Percentiles rank a stretch among this genome's conserved stretches.
phyloP scores from a whole-genome alignment of 2,797 vertebrate species.

The Nannoperca australis region DNA sequence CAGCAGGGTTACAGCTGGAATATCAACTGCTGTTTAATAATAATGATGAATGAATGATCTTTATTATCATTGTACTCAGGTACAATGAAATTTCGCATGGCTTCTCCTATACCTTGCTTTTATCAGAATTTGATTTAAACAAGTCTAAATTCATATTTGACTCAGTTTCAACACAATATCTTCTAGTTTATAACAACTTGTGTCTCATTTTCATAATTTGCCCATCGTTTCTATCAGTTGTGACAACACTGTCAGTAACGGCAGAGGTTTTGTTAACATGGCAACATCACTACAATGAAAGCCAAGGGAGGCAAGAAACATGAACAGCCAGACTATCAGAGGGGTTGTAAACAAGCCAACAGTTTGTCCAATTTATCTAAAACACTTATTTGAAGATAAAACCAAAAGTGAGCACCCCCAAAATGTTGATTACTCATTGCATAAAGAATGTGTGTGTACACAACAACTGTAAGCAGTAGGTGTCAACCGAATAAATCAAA shows the following conservation, averaged over 20 bases:
- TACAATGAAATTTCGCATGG: too few species aligned
- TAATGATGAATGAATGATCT: too few species aligned
- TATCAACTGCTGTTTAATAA: conserved; percentile 57
- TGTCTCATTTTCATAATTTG: background rate
- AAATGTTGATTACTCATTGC: background rate
- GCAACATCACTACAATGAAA: background rate
- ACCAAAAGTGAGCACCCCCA: background rate
- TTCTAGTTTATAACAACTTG: conserved; percentile 4
- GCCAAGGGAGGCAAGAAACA: background rate
- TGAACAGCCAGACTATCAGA: background rate
- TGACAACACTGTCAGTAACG: background rate
- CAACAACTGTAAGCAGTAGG: background rate
- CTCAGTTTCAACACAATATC: background rate
- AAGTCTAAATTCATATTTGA: background rate
- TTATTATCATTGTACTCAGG: too few species aligned
- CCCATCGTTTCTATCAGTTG: background rate
- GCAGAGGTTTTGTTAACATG: background rate
- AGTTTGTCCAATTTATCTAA: conserved; percentile 7
- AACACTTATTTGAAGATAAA: background rate
- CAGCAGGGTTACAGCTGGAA: conserved; percentile 58
- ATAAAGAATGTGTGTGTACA: background rate
- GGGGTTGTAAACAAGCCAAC: background rate
- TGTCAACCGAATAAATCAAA: conserved; percentile 1
- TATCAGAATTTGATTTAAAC: background rate
- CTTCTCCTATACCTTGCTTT: background rate